Evolutionary conservation across 2,113 vertebrate species (phyloP), one percentile per base, ranked within the genome.

Genomic region (Haemorhous mexicanus): DNA sequence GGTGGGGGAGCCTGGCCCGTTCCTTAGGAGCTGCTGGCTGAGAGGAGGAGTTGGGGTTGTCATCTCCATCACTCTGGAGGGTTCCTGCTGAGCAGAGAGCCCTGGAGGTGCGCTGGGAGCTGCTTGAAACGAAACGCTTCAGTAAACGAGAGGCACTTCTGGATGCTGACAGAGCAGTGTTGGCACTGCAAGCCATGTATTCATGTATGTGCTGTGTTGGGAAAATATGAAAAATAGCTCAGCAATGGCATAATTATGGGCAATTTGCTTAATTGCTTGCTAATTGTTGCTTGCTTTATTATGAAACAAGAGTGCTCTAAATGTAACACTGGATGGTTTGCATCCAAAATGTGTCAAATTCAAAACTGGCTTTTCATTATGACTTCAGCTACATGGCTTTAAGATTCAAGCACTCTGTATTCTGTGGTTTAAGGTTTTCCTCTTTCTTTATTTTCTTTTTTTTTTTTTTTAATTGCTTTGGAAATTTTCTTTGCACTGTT

Each of bases 161-260:
- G 94, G 94, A 91, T 98, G 96, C 97, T 98, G 98, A 98, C 95
- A 97, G 93, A 96, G 93, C 79, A 81, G 78, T 55, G 62, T 75
- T 98, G 98, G 97, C 97, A 97, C 96, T 75, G 95, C 93, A 64
- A 92, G 94, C 97, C 96, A 91, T 93, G 79, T 88, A 89, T 96
- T 94, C 95, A 83, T 96, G 20, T 92, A 95, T 96, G 95, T 96
- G 89, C 95, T 97, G 95, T 96, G 96, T 97, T 97, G 96, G 77
- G 94, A 81, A 96, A 98, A 96, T 97, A 96, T 92, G 93, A 94
- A 97, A 96, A 97, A 95, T 92, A 97, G 95, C 98, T 97, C 94
- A 92, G 97, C 96, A 94, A 95, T 96, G 96, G 96, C 96, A 97
- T 97, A 97, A 97, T 98, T 98, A 98, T 91, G 96, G 97, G 97